A percentile compares a stretch with the other conserved stretches of the same genome.
Conservation (phyloP, 2,888 invertebrate species). For the Synergus laeviventris region DNA sequence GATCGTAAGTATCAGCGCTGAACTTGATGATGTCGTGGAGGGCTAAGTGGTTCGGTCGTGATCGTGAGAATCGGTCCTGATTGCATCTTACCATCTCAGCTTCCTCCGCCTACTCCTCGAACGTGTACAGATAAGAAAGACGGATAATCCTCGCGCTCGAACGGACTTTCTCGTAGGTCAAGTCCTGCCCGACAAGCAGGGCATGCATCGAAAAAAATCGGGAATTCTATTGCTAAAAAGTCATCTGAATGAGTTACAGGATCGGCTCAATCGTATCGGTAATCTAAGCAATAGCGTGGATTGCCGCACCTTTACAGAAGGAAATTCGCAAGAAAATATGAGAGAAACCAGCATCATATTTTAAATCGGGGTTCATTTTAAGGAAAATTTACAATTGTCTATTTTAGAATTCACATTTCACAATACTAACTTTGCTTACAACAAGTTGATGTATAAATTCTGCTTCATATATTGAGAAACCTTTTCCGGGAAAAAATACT, state of each 20-base stretch:
- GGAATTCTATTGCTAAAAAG: conserved; percentile 21
- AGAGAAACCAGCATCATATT: conserved; percentile 23
- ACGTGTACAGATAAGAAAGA: conserved; percentile 23
- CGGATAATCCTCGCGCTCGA: conserved; percentile 14
- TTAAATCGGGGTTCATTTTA: conserved; percentile 16
- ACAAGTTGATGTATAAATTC: conserved; percentile 12
- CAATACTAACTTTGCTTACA: conserved; percentile 8
- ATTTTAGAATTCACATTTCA: conserved; percentile 33
- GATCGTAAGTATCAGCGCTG: conserved; percentile 53
- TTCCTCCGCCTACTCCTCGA: conserved; percentile 20
- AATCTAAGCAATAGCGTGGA: conserved; percentile 15
- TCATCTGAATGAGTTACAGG: conserved; percentile 21
- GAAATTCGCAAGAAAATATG: conserved; percentile 34
- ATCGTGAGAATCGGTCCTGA: conserved; percentile 60
- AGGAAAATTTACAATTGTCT: conserved; percentile 21
- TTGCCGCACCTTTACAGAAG: conserved; percentile 27
- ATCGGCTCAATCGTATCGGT: conserved; percentile 26
- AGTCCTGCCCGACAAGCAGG: conserved; percentile 19
- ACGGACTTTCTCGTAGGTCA: conserved; percentile 33
- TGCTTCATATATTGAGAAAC: background rate
- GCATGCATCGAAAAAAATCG: background rate
- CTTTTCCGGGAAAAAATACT: background rate
- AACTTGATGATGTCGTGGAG: conserved; percentile 59
- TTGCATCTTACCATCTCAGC: conserved; percentile 52
- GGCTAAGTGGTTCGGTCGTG: conserved; percentile 56